Evolutionary conservation across 2,797 vertebrate genomes (phyloP), one percentile per base, ranked within the genome.

Genomic region (Dallia pectoralis): DNA sequence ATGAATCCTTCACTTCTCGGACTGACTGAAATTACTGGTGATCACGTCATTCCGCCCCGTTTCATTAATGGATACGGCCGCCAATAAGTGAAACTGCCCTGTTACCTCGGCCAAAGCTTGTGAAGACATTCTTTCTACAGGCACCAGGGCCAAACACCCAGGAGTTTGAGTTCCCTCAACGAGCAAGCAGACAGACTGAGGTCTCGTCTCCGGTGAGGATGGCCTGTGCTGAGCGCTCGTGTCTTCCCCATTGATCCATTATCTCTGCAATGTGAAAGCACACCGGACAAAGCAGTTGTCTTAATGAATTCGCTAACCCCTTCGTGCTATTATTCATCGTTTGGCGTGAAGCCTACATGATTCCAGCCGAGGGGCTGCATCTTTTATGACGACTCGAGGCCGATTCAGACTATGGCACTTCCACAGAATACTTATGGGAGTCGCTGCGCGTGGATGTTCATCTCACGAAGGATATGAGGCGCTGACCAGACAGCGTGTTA

Each of bases 321-420:
- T 92, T 91, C 91, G 90, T 92, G 90, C 86, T 91, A 92, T 92
- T 92, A 93, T 92, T 92, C 85, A 92, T 91, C 77, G 86, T 84
- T 90, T 86, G 87, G 82, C 84, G 81, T 87, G 89, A 87, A 90
- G 87, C 77, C 86, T 78, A n/a, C n/a, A n/a, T n/a, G 75, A 82
- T 87, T 91, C 87, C 83, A 86, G 88, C 89, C 86, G 87, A 88
- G 87, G 85, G 79, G 75, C 76, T 93, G 79, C 86, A 92, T 91
- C 87, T 91, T 93, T 92, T 78, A 92, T 92, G 88, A 90, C 87
- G 85, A 91, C 89, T 90, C 90, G 84, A 89, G 87, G 88, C 83
- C 90, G 87, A 80, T 92, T 88, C 90, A 88, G 89, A 88, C 89
- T 85, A 89, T 76, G 86, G 87, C 86, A 78, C 83, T 87, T 90